Evolutionary conservation across 2,113 vertebrate species (phyloP), one percentile per base, ranked within the genome.

Genomic region (Lampris incognitus): DNA sequence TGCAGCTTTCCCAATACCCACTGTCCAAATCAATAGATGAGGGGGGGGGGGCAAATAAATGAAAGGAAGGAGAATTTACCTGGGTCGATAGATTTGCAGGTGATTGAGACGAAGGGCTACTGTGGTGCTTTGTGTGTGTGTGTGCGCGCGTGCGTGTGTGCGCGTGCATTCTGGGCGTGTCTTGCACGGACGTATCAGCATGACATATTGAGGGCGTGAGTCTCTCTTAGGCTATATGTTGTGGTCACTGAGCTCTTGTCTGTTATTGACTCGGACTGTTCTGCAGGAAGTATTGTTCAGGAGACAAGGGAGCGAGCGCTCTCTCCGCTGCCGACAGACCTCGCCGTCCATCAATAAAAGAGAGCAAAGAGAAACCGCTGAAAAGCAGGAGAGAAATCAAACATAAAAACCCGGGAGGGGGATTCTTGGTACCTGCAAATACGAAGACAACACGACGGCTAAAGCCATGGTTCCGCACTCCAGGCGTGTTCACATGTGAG

Each of bases 31-130:
- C 91, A 88, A 92, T 93, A 92, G 2, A 46, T 24, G 74, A 79
- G 74, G 84, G 80, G 87, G 83, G 74, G 79, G 71, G 79, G 71
- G 5, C 1, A 85, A 82, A 89, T 74, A 89, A 91, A 93, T 86
- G 79, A 89, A 91, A 88, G 88, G 74, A 88, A 88, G 84, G 76
- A 75, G 60, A 85, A 74, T 60, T 78, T 79, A 91, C 79, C 76
- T 91, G 61, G 83, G 86, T 92, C 93, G 64, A 94, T 94, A 86
- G 50, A 66, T 74, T 61, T 63, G 67, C 84, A 90, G 88, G 91
- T 92, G 90, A 92, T 88, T 83, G 85, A 85, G 77, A 74, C 76
- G 73, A 85, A 85, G 50, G 75, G 90, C 79, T 72, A 72, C 74
- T 40, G 51, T 50, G 54, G 65, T 49, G 56, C 44, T n/a, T 9